These are phyloP conservation scores for Sorex araneus DNA, from an alignment of 2,113 vertebrate species.

Conservation along the genomic window DNA sequence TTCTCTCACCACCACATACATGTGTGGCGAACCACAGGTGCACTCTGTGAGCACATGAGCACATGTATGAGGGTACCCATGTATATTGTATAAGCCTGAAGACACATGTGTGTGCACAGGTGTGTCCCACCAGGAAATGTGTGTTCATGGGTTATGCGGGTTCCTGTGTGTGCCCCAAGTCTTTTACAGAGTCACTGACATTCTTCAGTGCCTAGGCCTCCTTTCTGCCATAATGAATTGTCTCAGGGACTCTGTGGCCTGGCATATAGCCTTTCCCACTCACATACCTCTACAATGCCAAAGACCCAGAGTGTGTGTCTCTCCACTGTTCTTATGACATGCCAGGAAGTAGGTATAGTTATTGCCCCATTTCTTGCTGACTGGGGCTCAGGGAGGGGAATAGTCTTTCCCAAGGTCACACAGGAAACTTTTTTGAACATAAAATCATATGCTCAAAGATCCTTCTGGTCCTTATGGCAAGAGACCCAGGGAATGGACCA, in stretches of 20 bases:
- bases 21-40: not conserved
- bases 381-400: not conserved
- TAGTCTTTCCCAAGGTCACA: not conserved
- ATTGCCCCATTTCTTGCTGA: not conserved
- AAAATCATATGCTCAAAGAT: not conserved
- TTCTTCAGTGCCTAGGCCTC: not conserved
- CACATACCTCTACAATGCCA: not conserved
- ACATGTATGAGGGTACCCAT: not conserved
- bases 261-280: not conserved
- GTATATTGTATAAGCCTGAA: too few species aligned
- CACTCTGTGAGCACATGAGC: not conserved
- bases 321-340: not conserved
- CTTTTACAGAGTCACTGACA: not conserved
- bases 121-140: not conserved
- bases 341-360: not conserved
- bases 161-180: not conserved
- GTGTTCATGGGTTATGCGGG: not conserved
- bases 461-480: not conserved
- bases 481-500: rapidly evolving
- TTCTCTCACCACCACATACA: not conserved
- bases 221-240: not conserved
- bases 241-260: not conserved
- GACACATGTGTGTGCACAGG: not conserved
- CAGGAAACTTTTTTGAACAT: not conserved
- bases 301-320: not conserved